Percentiles rank a stretch among this genome's conserved stretches.
phyloP scores from a whole-genome alignment of 1,140 invertebrate species.

The Atta colombica region DNA sequence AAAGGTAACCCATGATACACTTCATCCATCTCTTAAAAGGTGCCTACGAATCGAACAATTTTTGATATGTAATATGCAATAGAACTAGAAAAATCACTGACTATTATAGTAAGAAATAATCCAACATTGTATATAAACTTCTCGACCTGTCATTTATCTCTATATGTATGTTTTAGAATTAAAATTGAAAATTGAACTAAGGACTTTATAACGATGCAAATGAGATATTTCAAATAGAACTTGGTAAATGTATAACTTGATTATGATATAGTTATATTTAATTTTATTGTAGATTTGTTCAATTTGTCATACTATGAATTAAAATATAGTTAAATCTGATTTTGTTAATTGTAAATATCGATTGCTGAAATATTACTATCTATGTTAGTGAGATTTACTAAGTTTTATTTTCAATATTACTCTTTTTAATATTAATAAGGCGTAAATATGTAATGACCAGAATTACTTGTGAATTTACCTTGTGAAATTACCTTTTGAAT shows the following conservation, averaged over 20 bases:
- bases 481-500: background rate
- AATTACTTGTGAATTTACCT: slow-evolving; percentile 8
- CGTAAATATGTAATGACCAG: slow-evolving; percentile 13
- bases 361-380: background rate
- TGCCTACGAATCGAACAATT: slow-evolving; percentile 37
- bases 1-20: slow-evolving; percentile 3
- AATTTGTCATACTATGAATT: background rate
- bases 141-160: slow-evolving; percentile 34
- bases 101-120: slow-evolving; percentile 23
- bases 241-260: background rate
- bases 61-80: slow-evolving; percentile 44
- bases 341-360: slow-evolving; percentile 17
- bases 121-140: slow-evolving; percentile 34
- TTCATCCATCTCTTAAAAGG: slow-evolving; percentile 27
- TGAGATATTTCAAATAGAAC: slow-evolving; percentile 62
- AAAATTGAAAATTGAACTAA: slow-evolving; percentile 6
- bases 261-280: slow-evolving; percentile 4
- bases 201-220: slow-evolving; percentile 20
- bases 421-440: slow-evolving; percentile 11
- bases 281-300: background rate
- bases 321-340: background rate
- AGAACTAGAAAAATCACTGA: slow-evolving; percentile 33
- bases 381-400: slow-evolving; percentile 2
- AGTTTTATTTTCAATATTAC: slow-evolving; percentile 33
- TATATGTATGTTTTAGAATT: slow-evolving; percentile 33